Conservation (phyloP, 2,797 vertebrate species). For the Catharus ustulatus region DNA sequence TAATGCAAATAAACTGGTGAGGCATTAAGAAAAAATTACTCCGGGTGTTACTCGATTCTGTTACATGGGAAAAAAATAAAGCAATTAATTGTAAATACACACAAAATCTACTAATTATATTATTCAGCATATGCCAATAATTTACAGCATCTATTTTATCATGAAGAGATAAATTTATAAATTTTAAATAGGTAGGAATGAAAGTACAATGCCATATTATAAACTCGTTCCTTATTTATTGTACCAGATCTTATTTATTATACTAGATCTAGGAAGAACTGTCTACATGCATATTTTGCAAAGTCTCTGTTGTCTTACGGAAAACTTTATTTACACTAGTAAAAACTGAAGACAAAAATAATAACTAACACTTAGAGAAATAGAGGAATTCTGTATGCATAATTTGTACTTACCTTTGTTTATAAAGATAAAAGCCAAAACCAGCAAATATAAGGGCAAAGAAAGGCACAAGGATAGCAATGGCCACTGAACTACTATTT, state of each 20-base stretch:
- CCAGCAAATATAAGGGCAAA: constrained; percentile 99
- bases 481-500: constrained; percentile 99
- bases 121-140: not conserved
- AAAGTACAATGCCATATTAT: not conserved
- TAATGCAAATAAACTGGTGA: not conserved
- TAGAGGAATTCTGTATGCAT: not conserved
- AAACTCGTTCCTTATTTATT: not conserved
- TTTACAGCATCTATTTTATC: not conserved
- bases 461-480: constrained; percentile 99
- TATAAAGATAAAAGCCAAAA: constrained; percentile 99
- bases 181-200: not conserved
- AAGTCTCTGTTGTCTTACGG: not conserved
- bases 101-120: not conserved
- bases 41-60: not conserved
- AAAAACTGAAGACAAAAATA: not conserved
- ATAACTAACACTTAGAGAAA: not conserved
- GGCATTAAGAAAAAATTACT: not conserved
- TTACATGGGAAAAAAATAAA: not conserved
- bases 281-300: not conserved
- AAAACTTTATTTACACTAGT: not conserved
- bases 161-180: not conserved
- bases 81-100: not conserved
- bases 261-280: not conserved
- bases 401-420: constrained; percentile 88
- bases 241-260: not conserved